Evolutionary conservation across 2,888 invertebrate species (phyloP).

Genomic region (Helicoverpa assulta): DNA sequence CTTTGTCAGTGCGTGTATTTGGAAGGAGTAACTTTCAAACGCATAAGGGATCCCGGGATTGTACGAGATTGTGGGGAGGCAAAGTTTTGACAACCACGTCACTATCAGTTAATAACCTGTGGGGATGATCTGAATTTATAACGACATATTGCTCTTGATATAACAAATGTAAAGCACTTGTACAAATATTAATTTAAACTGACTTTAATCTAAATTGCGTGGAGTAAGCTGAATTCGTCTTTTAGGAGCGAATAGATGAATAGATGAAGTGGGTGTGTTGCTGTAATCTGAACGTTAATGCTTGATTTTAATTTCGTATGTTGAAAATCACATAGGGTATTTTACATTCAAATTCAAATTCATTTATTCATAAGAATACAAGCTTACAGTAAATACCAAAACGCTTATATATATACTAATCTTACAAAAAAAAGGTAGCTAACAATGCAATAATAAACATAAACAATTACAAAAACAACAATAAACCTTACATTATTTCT

Average conservation of each 20-base stretch:
- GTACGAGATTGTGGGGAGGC: constrained; percentile 74
- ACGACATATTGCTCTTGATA: constrained; percentile 66
- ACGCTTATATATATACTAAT: no score
- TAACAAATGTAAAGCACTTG: constrained; percentile 49
- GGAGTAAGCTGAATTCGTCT: constrained; percentile 31
- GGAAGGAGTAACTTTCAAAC: constrained; percentile 80
- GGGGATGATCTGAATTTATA: constrained; percentile 80
- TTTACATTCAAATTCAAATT: no score
- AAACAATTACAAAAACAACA: no score
- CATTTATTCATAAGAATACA: no score
- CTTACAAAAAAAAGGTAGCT: no score
- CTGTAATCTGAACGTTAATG: neutral
- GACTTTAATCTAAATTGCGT: constrained; percentile 54
- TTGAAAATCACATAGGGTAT: no score
- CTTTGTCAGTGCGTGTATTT: constrained; percentile 74
- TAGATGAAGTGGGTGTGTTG: neutral
- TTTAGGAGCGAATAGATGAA: constrained; percentile 14
- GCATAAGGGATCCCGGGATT: constrained; percentile 83
- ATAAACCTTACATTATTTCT: no score
- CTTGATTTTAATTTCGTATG: neutral
- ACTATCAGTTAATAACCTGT: constrained; percentile 86
- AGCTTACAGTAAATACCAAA: no score
- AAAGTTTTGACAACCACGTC: constrained; percentile 86
- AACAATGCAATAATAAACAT: no score
- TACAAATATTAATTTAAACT: constrained; percentile 60